phyloP scores from a whole-genome alignment of 2,888 invertebrate genomes.

The Cyclophora albipunctata region DNA sequence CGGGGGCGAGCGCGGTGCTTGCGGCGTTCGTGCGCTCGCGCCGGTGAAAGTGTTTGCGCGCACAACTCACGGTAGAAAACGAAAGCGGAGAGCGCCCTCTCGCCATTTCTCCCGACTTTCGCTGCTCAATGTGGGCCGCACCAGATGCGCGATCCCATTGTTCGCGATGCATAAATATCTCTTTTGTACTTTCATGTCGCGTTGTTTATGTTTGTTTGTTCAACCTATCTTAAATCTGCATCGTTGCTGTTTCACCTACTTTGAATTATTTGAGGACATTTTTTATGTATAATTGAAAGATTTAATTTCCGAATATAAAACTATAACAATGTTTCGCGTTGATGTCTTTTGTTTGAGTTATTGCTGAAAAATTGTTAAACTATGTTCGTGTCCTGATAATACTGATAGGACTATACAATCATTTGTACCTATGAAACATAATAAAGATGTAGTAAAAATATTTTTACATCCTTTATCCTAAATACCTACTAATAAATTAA shows the following conservation, averaged over 20 bases:
- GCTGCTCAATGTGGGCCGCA: conserved; percentile 67
- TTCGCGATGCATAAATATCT: conserved; percentile 40
- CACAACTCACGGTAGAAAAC: conserved; percentile 65
- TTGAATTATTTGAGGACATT: neutral
- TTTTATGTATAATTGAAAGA: neutral
- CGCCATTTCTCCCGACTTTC: conserved; percentile 75
- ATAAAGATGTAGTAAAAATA: too few species aligned
- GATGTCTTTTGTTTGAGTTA: conserved; percentile 3
- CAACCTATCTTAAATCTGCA: too few species aligned
- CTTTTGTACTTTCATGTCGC: conserved; percentile 25
- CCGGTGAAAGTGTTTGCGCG: conserved; percentile 70
- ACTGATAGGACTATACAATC: too few species aligned
- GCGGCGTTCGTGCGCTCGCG: conserved; percentile 53
- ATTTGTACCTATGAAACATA: too few species aligned
- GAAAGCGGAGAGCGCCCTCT: conserved; percentile 74
- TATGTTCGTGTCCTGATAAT: too few species aligned
- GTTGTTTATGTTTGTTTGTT: conserved; percentile 9
- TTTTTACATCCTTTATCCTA: too few species aligned
- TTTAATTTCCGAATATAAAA: neutral
- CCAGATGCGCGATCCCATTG: conserved; percentile 66
- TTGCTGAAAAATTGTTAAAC: too few species aligned
- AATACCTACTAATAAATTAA: too few species aligned
- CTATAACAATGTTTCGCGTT: neutral
- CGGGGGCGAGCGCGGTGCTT: conserved; percentile 53
- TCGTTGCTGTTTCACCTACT: too few species aligned